Evolutionary conservation across 1,140 invertebrate species (phyloP).

Genomic region (Polypedilum vanderplanki): DNA sequence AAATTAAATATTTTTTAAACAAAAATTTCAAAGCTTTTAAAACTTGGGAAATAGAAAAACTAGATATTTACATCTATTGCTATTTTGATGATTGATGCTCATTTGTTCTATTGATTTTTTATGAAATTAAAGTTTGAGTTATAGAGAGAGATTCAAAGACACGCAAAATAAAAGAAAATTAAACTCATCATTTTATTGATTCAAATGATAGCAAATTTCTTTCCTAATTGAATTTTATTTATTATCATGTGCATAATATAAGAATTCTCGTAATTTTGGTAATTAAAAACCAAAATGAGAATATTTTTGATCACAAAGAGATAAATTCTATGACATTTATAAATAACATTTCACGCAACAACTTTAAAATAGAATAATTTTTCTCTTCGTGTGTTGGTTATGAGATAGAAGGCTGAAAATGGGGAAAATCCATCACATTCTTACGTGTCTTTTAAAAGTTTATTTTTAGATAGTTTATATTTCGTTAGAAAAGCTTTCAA

Average conservation of each 20-base stretch:
- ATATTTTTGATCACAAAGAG: not conserved
- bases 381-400: not conserved
- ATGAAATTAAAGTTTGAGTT: no score
- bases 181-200: conserved; percentile 16
- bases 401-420: not conserved
- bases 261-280: not conserved
- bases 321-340: not conserved
- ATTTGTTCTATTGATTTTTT: not conserved
- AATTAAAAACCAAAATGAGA: not conserved
- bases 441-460: not conserved
- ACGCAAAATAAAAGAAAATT: conserved; percentile 7
- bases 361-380: no score
- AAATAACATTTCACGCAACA: no score
- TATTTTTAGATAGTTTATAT: not conserved
- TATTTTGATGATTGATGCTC: not conserved
- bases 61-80: not conserved
- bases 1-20: not conserved
- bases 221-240: not conserved
- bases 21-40: not conserved
- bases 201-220: conserved; percentile 27
- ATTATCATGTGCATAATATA: not conserved
- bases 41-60: not conserved
- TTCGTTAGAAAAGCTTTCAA: not conserved
- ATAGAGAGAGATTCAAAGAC: conserved; percentile 6
- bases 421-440: not conserved